These are phyloP conservation scores for Avahi laniger DNA, from an alignment of 2,797 vertebrate genomes.

Conservation along the genomic window DNA sequence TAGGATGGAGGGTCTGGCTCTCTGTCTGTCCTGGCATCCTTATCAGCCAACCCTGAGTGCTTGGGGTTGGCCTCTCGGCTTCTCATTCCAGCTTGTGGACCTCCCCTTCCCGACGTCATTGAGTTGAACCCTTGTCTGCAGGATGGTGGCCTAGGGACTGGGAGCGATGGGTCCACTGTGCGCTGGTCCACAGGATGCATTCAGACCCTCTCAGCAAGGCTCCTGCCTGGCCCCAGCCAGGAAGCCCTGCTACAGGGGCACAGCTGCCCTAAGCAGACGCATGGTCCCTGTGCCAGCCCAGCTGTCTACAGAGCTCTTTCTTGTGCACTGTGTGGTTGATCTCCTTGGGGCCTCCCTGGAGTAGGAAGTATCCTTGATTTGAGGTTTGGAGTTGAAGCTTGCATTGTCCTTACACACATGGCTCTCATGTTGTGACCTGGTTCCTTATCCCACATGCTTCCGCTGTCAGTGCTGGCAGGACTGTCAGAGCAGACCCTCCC, in stretches of 20 bases:
- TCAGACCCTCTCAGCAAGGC: neutral
- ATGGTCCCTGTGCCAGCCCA: neutral
- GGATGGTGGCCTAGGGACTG: neutral
- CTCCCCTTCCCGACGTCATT: rapidly evolving
- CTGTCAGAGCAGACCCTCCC: neutral
- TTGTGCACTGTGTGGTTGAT: neutral
- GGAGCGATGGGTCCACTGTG: rapidly evolving
- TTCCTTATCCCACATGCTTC: too few species aligned
- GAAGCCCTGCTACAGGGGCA: neutral
- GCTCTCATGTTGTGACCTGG: neutral
- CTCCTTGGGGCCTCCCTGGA: neutral
- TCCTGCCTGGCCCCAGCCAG: too few species aligned
- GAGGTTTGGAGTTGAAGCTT: neutral
- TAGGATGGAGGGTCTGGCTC: neutral
- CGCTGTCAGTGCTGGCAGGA: too few species aligned
- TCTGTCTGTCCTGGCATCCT: neutral
- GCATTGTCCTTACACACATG: neutral
- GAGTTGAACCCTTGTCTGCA: too few species aligned
- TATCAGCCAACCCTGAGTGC: rapidly evolving
- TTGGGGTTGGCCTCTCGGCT: neutral
- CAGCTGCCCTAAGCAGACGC: neutral
- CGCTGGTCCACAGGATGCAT: neutral
- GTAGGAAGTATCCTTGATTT: neutral
- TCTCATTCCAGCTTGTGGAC: neutral
- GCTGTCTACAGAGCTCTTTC: neutral